Percentiles rank a stretch among this genome's conserved stretches.
These are phyloP conservation scores for Harpagoxenus sublaevis DNA, from an alignment of 2,888 invertebrate genomes.

Conservation along the genomic window DNA sequence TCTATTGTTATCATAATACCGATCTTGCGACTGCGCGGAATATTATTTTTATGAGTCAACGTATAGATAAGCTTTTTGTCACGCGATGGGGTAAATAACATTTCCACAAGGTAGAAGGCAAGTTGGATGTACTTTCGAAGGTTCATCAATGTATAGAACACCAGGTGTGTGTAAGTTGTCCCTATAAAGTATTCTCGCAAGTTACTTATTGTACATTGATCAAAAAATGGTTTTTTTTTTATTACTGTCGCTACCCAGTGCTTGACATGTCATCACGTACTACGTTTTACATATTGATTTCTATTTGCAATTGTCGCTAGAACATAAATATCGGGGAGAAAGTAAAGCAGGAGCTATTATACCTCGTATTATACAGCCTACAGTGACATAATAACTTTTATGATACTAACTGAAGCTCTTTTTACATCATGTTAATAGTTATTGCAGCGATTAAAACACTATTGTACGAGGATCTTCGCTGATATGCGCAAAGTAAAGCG, in stretches of 20 bases:
- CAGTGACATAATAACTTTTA: neutral
- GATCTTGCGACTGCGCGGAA: neutral
- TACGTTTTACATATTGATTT: neutral
- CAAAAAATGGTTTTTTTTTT: slow-evolving; percentile 4
- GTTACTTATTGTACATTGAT: neutral
- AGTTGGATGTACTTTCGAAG: neutral
- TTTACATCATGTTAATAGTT: neutral
- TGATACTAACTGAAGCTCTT: neutral
- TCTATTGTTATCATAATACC: slow-evolving; percentile 6
- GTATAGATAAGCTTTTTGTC: slow-evolving; percentile 20
- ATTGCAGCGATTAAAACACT: neutral
- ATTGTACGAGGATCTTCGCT: neutral
- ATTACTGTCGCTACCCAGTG: neutral
- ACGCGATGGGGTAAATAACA: slow-evolving; percentile 20
- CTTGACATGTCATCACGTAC: neutral
- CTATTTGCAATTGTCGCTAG: neutral
- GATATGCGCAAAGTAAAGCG: neutral
- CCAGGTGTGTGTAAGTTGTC: neutral
- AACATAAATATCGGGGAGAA: neutral
- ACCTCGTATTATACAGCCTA: too few relatives aligned
- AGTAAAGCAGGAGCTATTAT: neutral
- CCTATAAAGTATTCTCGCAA: slow-evolving; percentile 9
- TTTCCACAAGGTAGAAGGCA: neutral
- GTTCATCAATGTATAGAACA: neutral
- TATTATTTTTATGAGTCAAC: slow-evolving; percentile 13